Percentiles rank a stretch among this genome's conserved stretches.
Conservation (phyloP, 2,888 invertebrate genomes). For the Morpho deidamia region DNA sequence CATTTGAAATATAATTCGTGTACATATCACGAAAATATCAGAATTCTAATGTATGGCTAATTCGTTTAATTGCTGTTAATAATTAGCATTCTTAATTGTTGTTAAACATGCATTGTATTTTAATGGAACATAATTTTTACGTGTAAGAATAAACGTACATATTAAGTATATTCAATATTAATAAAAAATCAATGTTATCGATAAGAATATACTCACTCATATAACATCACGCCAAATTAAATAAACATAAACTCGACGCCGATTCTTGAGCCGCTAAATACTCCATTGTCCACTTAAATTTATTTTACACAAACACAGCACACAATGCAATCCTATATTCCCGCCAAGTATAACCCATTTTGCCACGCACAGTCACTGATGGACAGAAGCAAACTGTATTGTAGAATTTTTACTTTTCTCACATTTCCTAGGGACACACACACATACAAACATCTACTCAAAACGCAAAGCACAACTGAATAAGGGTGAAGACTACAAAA, state of each 20-base stretch:
- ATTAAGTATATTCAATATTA: no score
- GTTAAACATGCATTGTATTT: no score
- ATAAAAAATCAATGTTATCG: no score
- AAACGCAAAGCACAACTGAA: conserved; percentile 42
- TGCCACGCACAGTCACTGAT: conserved; percentile 45
- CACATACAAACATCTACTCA: conserved; percentile 51
- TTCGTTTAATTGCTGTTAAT: no score
- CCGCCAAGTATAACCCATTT: conserved; percentile 59
- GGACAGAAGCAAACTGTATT: conserved; percentile 45
- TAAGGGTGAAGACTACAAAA: conserved; percentile 69
- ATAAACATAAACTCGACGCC: conserved; percentile 34
- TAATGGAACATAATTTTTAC: no score
- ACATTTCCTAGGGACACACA: conserved; percentile 30
- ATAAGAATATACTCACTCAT: conserved; percentile 47
- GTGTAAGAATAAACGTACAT: no score
- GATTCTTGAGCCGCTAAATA: conserved; percentile 24
- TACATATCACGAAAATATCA: no score
- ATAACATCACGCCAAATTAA: conserved; percentile 62
- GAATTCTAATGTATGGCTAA: no score
- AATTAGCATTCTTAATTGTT: no score
- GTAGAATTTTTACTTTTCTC: conserved; percentile 34
- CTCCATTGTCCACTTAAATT: conserved; percentile 48
- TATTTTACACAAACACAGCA: conserved; percentile 30
- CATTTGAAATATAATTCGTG: no score
- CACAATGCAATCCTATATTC: conserved; percentile 37